Evolutionary conservation across 1,140 invertebrate genomes (phyloP).

Genomic region (Conus betulinus): DNA sequence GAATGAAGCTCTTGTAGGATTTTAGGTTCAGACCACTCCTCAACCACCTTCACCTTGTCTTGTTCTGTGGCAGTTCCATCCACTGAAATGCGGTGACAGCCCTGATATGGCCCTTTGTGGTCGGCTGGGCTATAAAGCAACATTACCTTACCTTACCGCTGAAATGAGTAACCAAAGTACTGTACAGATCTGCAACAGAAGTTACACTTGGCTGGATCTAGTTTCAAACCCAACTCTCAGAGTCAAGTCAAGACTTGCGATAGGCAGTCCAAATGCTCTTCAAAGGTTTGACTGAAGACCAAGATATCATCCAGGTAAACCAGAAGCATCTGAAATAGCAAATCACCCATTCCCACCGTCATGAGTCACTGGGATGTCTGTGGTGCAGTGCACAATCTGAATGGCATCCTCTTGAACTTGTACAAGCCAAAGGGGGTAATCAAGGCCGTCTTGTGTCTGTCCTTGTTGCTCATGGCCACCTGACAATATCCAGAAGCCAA

Average conservation of each 20-base stretch:
- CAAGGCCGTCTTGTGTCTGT: conserved; percentile 17
- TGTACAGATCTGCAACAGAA: conserved; percentile 30
- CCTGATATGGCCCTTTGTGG: too few relatives aligned
- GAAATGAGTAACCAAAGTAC: too few relatives aligned
- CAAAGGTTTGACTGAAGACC: conserved; percentile 42
- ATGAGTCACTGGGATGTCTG: conserved; percentile 61
- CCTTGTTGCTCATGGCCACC: background rate
- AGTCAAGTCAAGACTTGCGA: conserved; percentile 53
- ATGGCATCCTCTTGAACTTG: conserved; percentile 51
- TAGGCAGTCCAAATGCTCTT: conserved; percentile 40
- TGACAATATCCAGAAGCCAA: too few relatives aligned
- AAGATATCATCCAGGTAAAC: conserved; percentile 58
- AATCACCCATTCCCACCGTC: conserved; percentile 43
- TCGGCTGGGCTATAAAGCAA: too few relatives aligned
- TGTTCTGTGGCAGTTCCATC: conserved; percentile 66
- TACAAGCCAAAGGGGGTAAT: conserved; percentile 37
- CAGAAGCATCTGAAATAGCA: conserved; percentile 41
- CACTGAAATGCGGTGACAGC: conserved; percentile 27
- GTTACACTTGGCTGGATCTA: conserved; percentile 45
- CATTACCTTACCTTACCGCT: background rate
- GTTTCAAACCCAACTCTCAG: conserved; percentile 44
- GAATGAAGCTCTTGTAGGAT: conserved; percentile 69
- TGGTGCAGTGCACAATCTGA: conserved; percentile 54
- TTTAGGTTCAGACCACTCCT: conserved; percentile 58
- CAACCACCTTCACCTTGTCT: conserved; percentile 73